Percentiles rank a stretch among this genome's conserved stretches.
These are phyloP conservation scores for Notamacropus eugenii DNA, from an alignment of 2,797 vertebrate species.

Conservation along the genomic window DNA sequence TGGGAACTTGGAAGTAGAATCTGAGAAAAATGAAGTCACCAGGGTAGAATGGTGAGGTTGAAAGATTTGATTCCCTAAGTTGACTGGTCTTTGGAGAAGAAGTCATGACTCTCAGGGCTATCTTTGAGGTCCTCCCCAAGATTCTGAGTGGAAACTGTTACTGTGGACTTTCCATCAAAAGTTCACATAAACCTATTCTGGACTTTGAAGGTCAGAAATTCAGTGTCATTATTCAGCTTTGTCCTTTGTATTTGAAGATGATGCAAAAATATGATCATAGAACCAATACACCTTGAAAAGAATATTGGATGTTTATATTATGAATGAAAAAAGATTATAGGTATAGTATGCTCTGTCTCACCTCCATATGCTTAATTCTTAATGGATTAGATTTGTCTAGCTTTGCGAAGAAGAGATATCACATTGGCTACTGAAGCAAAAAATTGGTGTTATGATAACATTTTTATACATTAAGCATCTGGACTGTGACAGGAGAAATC, in stretches of 20 bases:
- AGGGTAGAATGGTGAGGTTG: neutral
- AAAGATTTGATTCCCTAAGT: neutral
- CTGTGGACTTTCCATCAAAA: neutral
- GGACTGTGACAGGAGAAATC: slow-evolving; percentile 36
- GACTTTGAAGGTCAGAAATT: neutral
- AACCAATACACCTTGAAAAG: slow-evolving; percentile 50
- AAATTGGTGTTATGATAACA: slow-evolving; percentile 41
- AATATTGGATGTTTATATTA: neutral
- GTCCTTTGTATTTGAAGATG: neutral
- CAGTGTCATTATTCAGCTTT: neutral
- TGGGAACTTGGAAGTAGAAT: neutral
- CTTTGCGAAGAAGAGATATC: slow-evolving; percentile 37
- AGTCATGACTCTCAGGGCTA: neutral
- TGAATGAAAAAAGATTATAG: slow-evolving; percentile 54
- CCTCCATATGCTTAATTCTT: slow-evolving; percentile 29
- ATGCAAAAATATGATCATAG: slow-evolving; percentile 46
- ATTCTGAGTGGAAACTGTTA: neutral
- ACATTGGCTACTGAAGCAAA: neutral
- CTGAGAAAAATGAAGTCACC: neutral
- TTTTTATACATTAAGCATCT: slow-evolving; percentile 65
- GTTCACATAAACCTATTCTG: neutral
- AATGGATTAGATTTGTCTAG: neutral
- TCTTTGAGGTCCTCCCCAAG: neutral
- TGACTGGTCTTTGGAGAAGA: neutral
- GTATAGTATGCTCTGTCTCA: neutral